Conservation (phyloP, 2,797 vertebrate genomes). For the Rhinophrynus dorsalis region DNA sequence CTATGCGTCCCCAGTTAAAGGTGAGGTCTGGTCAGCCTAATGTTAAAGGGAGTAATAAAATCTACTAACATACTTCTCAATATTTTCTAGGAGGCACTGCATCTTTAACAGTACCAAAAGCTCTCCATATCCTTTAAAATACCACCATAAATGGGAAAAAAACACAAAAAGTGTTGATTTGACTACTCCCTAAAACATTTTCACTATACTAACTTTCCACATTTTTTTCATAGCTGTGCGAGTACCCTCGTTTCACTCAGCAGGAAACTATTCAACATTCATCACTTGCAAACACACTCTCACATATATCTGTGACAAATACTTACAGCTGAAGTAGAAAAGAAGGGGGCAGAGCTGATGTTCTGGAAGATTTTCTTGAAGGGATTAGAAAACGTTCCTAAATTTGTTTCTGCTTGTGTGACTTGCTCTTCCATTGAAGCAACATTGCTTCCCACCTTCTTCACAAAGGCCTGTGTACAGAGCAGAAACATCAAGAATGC, state of each 20-base stretch:
- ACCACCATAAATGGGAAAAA: neutral
- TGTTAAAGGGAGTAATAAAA: no score
- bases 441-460: constrained; percentile 82
- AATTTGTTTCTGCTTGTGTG: constrained; percentile 83
- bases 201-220: no score
- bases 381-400: constrained; percentile 79
- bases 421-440: constrained; percentile 87
- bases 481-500: no score
- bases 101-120: no score
- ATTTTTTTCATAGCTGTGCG: no score
- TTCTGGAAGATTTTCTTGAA: constrained; percentile 87
- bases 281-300: no score
- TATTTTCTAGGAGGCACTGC: no score
- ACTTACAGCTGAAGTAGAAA: constrained; percentile 71
- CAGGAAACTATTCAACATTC: no score
- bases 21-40: no score
- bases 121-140: neutral
- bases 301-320: neutral
- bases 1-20: no score
- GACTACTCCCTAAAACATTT: neutral
- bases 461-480: constrained; percentile 80
- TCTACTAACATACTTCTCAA: no score
- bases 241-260: no score
- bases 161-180: neutral
- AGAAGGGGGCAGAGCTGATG: constrained; percentile 81